Conservation (phyloP, 2,797 vertebrate species). For the Acipenser oxyrinchus region DNA sequence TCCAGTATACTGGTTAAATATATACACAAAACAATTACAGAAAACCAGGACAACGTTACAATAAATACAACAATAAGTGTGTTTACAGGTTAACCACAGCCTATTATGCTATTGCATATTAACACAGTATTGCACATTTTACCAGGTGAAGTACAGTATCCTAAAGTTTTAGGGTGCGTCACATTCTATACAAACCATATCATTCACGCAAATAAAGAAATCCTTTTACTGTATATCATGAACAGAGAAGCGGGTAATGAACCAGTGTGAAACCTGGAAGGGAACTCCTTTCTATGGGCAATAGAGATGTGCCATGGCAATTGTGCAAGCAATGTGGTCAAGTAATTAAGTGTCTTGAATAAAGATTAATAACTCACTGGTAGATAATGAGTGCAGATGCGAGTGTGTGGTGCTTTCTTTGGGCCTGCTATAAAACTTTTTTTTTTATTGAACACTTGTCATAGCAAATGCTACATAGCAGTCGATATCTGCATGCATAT, state of each 20-base stretch:
- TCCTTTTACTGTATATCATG: constrained; percentile 3
- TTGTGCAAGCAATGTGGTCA: background rate
- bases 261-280: background rate
- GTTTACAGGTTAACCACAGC: constrained; percentile 13
- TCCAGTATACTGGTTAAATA: constrained; percentile 9
- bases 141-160: constrained; percentile 10
- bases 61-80: constrained; percentile 18
- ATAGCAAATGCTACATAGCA: no score
- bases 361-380: no score
- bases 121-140: constrained; percentile 19
- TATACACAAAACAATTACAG: constrained; percentile 19
- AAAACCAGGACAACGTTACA: constrained; percentile 16
- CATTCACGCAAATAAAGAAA: constrained; percentile 1
- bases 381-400: no score
- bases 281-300: background rate
- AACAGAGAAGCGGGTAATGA: background rate
- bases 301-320: background rate
- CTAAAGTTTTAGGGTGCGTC: constrained; percentile 13
- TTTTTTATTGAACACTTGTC: no score
- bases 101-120: constrained; percentile 3
- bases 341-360: background rate
- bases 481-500: no score
- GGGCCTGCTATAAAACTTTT: no score
- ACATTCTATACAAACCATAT: constrained; percentile 7
- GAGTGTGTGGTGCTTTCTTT: no score